Conservation (phyloP, 1,140 invertebrate species). For the Dufourea novaeangliae region DNA sequence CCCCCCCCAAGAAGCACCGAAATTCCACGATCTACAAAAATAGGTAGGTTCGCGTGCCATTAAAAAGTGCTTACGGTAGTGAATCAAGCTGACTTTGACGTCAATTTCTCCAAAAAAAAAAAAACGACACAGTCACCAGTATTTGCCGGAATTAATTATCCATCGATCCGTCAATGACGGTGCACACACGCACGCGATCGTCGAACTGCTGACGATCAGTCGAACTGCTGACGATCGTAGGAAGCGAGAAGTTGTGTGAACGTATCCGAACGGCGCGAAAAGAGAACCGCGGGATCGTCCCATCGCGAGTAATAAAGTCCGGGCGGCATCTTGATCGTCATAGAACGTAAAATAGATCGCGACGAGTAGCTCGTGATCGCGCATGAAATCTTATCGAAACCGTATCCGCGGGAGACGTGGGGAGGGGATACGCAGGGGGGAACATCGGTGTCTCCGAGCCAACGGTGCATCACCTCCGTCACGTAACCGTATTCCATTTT, state of each 20-base stretch:
- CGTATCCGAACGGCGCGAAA: background rate
- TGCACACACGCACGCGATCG: background rate
- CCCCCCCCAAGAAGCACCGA: background rate
- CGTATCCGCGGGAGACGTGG: background rate
- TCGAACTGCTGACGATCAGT: conserved; percentile 1
- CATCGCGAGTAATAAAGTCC: background rate
- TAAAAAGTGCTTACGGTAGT: conserved; percentile 25
- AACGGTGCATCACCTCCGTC: background rate
- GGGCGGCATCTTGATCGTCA: background rate
- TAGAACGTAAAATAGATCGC: conserved; percentile 8
- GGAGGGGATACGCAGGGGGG: background rate
- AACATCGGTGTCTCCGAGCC: background rate
- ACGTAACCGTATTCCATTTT: conserved; percentile 12
- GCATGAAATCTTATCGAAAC: background rate
- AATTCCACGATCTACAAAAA: background rate
- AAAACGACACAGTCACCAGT: conserved; percentile 15
- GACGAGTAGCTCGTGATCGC: background rate
- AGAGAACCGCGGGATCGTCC: background rate
- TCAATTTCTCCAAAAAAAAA: conserved; percentile 56
- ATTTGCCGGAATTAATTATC: conserved; percentile 34
- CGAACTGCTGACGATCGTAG: background rate
- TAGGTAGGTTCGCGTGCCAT: background rate
- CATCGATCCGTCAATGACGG: conserved; percentile 24
- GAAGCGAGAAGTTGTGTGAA: background rate
- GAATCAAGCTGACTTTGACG: conserved; percentile 50